Evolutionary conservation across 1,140 invertebrate species (phyloP).

Genomic region (Meteorus sp.): DNA sequence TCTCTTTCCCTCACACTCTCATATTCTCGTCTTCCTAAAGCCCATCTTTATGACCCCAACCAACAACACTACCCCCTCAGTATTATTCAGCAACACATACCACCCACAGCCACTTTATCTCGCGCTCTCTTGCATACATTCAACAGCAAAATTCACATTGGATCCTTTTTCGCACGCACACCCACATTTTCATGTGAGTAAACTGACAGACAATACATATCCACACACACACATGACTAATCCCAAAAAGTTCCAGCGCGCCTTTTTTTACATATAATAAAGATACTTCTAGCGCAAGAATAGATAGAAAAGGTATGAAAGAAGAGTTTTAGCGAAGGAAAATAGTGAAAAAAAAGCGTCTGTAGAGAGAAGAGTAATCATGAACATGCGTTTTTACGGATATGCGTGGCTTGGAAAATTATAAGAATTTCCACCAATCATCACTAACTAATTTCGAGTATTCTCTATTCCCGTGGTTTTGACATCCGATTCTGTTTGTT

Average conservation of each 20-base stretch:
- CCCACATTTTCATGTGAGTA: slow-evolving; percentile 18
- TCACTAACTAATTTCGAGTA: too few relatives aligned
- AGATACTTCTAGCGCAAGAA: slow-evolving; percentile 12
- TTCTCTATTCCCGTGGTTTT: too few relatives aligned
- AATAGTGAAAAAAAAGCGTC: too few relatives aligned
- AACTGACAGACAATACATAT: slow-evolving; percentile 22
- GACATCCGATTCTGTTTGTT: too few relatives aligned
- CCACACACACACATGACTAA: slow-evolving; percentile 29
- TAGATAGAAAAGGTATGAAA: too few relatives aligned
- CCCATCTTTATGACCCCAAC: slow-evolving; percentile 39
- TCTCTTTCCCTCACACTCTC: slow-evolving; percentile 7
- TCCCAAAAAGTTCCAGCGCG: slow-evolving; percentile 27
- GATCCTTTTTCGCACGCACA: slow-evolving; percentile 8
- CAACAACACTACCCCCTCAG: slow-evolving; percentile 32
- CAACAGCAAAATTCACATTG: slow-evolving; percentile 16
- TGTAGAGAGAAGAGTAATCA: slow-evolving; percentile 2
- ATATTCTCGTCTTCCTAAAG: slow-evolving; percentile 33
- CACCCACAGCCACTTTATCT: not conserved
- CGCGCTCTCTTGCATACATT: slow-evolving; percentile 26
- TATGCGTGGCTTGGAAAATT: slow-evolving; percentile 21
- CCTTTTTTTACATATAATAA: slow-evolving; percentile 3
- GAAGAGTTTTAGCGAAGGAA: too few relatives aligned
- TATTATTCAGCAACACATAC: slow-evolving; percentile 28
- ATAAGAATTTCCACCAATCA: not conserved
- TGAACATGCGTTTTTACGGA: slow-evolving; percentile 21